These are phyloP conservation scores for Gopherus flavomarginatus DNA, from an alignment of 2,113 vertebrate genomes.

Conservation along the genomic window DNA sequence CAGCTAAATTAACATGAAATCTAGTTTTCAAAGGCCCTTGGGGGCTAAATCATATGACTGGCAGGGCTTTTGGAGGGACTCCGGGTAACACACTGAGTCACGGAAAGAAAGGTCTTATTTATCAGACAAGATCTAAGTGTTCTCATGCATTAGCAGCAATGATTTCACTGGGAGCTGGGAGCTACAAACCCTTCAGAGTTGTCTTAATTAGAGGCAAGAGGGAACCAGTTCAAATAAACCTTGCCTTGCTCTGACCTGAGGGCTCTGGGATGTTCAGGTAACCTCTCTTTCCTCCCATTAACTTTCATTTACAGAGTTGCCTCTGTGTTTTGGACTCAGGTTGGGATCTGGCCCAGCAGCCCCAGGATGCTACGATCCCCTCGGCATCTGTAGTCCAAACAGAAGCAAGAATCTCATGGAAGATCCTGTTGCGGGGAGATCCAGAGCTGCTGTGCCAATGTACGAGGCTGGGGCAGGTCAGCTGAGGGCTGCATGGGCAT, in stretches of 20 bases:
- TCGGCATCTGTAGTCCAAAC: background rate
- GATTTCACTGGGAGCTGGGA: rapidly evolving
- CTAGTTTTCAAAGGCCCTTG: background rate
- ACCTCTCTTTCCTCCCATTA: background rate
- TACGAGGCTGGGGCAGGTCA: background rate
- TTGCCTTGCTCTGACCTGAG: background rate
- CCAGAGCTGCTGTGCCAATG: background rate
- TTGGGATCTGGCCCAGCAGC: background rate
- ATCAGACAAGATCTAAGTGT: rapidly evolving
- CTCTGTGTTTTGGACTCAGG: background rate
- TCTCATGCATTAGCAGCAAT: rapidly evolving
- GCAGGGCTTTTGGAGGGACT: background rate
- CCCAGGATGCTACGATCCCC: background rate
- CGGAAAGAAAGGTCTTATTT: constrained; percentile 10
- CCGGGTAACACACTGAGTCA: background rate
- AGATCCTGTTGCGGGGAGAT: background rate
- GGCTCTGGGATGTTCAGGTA: rapidly evolving
- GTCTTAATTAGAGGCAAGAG: background rate
- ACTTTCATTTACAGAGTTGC: rapidly evolving
- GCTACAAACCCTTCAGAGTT: background rate
- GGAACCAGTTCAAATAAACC: background rate
- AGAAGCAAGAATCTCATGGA: background rate
- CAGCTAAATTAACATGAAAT: background rate
- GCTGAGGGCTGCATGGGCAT: background rate
- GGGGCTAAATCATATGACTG: background rate